These are phyloP conservation scores for Acipenser ruthenus DNA, from an alignment of 2,797 vertebrate genomes.

Conservation along the genomic window DNA sequence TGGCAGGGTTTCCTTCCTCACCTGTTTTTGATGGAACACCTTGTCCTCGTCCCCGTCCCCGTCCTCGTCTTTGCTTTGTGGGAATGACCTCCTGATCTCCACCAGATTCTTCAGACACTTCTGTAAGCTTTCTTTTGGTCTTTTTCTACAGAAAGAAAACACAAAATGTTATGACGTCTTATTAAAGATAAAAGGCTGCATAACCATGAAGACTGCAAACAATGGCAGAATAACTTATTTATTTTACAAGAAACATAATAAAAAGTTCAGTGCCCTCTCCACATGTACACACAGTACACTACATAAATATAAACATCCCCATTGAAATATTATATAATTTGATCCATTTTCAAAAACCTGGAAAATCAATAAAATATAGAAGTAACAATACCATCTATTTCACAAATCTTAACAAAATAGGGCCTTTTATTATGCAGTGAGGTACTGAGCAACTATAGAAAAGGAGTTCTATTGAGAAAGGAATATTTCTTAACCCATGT, in stretches of 20 bases:
- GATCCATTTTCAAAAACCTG: not conserved
- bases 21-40: conserved; percentile 24
- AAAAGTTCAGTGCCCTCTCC: not conserved
- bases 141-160: conserved; percentile 26
- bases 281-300: too few relatives aligned
- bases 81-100: conserved; percentile 30
- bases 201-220: not conserved
- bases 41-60: conserved; percentile 30
- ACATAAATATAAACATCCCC: not conserved
- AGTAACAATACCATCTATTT: conserved; percentile 7
- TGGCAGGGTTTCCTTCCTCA: too few relatives aligned
- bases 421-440: conserved; percentile 1
- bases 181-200: not conserved
- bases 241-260: not conserved
- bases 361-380: not conserved
- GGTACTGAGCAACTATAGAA: conserved; percentile 15
- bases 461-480: conserved; percentile 13
- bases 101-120: conserved; percentile 15
- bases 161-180: conserved; percentile 2
- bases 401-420: not conserved
- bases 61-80: conserved; percentile 38
- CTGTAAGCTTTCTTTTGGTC: conserved; percentile 45
- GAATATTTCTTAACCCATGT: conserved; percentile 26
- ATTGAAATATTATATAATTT: not conserved
- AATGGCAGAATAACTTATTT: not conserved